Conservation (phyloP, 2,113 vertebrate genomes). For the Poicephalus gulielmi region DNA sequence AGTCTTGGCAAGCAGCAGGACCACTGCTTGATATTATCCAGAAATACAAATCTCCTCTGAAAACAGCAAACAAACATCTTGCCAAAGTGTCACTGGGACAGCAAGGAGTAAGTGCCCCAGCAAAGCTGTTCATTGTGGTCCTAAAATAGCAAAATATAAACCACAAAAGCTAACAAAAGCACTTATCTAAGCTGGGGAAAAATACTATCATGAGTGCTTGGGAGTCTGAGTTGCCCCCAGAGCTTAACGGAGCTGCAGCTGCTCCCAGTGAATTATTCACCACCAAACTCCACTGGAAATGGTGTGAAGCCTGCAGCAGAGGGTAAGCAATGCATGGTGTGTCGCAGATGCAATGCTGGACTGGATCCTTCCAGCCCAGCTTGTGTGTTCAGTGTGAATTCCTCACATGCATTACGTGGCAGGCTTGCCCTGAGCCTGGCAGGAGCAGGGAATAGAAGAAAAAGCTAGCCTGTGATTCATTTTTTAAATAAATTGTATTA, state of each 20-base stretch:
- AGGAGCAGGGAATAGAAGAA: not conserved
- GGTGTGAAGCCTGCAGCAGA: not conserved
- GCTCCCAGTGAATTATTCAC: not conserved
- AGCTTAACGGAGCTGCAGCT: not conserved
- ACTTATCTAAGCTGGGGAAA: not conserved
- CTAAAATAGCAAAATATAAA: constrained; percentile 1
- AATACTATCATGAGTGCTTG: not conserved
- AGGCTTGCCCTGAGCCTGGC: not conserved
- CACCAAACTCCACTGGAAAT: not conserved
- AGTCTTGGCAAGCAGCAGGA: not conserved
- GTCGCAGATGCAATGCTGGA: not conserved
- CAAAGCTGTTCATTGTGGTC: not conserved
- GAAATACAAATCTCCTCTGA: not conserved
- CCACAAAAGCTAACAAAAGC: not conserved
- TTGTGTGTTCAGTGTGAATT: not conserved
- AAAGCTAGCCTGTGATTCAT: not conserved
- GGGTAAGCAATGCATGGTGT: fast-evolving
- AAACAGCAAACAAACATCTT: not conserved
- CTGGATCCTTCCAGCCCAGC: not conserved
- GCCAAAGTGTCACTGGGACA: not conserved
- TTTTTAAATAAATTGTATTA: not conserved
- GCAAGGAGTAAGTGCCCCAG: not conserved
- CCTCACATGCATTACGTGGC: not conserved
- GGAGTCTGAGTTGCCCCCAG: not conserved
- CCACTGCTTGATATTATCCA: not conserved